These are phyloP conservation scores for Hormaphis cornu DNA, from an alignment of 1,140 invertebrate species.

Conservation along the genomic window DNA sequence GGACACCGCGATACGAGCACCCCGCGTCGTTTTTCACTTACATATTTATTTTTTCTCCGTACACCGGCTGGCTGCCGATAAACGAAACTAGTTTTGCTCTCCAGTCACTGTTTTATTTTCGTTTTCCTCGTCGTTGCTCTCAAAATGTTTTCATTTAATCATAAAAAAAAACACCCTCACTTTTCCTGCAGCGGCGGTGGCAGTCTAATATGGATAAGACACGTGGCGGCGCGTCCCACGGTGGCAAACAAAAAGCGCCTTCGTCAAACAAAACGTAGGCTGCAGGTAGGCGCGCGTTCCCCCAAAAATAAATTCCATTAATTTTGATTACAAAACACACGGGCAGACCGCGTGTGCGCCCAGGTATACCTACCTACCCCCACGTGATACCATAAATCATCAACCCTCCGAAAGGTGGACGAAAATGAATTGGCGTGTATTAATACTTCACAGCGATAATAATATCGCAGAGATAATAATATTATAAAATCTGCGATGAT, in stretches of 20 bases:
- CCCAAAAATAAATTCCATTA: constrained; percentile 31
- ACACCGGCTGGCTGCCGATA: not conserved
- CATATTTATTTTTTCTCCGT: not conserved
- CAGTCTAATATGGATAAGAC: constrained; percentile 19
- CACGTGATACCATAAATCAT: constrained; percentile 20
- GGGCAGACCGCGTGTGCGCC: not conserved
- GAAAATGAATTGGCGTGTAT: constrained; percentile 5
- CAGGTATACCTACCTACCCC: too few relatives aligned
- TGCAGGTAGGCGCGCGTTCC: not conserved
- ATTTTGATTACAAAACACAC: constrained; percentile 24
- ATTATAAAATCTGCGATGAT: too few relatives aligned
- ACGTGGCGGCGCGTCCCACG: constrained; percentile 21
- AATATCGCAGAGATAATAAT: not conserved
- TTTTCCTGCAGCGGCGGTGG: not conserved
- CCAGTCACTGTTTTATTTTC: constrained; percentile 6
- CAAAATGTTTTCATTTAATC: constrained; percentile 26
- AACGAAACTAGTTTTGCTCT: constrained; percentile 5
- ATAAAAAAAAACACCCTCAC: constrained; percentile 22
- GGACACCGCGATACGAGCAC: too few relatives aligned
- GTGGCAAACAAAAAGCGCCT: constrained; percentile 14
- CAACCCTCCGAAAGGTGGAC: not conserved
- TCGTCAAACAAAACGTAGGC: constrained; percentile 23
- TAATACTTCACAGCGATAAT: not conserved
- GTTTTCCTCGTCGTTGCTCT: too few relatives aligned
- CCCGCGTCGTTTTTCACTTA: too few relatives aligned